Evolutionary conservation across 2,113 vertebrate species (phyloP).

Genomic region (Phocoena sinus): DNA sequence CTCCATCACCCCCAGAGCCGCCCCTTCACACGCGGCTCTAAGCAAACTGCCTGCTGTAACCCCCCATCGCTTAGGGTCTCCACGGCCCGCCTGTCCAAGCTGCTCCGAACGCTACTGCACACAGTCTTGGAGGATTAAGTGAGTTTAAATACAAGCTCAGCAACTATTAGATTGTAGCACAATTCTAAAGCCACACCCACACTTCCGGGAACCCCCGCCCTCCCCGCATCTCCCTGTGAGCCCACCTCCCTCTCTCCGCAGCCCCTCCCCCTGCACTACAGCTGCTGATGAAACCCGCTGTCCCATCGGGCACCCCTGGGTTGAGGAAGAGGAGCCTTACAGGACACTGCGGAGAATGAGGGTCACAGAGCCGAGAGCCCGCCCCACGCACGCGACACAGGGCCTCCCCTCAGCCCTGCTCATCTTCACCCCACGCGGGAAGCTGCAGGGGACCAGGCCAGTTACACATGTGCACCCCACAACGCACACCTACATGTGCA

Average conservation of each 20-base stretch:
- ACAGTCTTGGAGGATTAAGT: not conserved
- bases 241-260: fast-evolving
- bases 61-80: no score
- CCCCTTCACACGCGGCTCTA: not conserved
- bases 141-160: not conserved
- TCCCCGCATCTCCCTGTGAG: not conserved
- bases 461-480: not conserved
- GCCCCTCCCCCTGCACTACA: not conserved
- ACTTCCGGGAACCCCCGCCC: not conserved
- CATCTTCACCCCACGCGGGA: not conserved
- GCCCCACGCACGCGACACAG: fast-evolving
- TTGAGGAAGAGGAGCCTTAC: not conserved
- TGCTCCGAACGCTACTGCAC: not conserved
- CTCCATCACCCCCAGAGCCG: not conserved
- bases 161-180: not conserved
- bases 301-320: no score
- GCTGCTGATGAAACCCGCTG: not conserved
- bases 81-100: not conserved
- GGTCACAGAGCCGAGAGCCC: no score
- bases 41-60: not conserved
- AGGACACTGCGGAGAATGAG: not conserved
- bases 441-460: not conserved
- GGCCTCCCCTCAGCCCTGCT: not conserved
- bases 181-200: no score
- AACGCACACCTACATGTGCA: fast-evolving